Base-by-base conservation (phyloP, 2,888 invertebrate genomes). In the Pseudolycoriella hygida region DNA sequence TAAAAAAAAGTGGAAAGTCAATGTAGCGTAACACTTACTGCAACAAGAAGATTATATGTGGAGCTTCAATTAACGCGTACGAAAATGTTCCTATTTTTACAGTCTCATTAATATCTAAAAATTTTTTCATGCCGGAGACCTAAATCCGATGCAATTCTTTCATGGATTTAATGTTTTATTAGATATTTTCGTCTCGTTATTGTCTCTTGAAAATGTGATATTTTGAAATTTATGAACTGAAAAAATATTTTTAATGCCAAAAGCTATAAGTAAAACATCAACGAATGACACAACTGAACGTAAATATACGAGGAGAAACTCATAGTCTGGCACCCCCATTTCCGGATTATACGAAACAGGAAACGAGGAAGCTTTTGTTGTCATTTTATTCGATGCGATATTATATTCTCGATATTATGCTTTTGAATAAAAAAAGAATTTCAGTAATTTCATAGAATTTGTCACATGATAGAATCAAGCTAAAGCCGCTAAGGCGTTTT, bases 331-430 rank as follows among this genome's bases (percentile, higher is more conserved):
- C 17, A 40, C 17, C 44, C 44, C 40, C 40, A 25, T 44, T 44
- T 50, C 50, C 50, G 48, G 48, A 37, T 43, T 43, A 17, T 45
- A 42, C 45, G 20, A 44, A 40, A 43, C 49, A 49, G 50, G 50
- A 50, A 50, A 49, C 46, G 47, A 30, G 47, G 44, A 42, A 44
- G 45, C 44, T 44, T 49, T 49, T 48, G 44, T 48, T 30, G 40
- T 41, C 46, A 42, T 49, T 49, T 49, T 14, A 14, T 34, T 25
- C 25, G 25, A 25, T 25, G 25, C 25, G 25, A 25, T 25, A 8
- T 19, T 12, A 12, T 3, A 44, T 30, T 44, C 5, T 44, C 39
- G 17, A 3, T 39, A 39, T 34, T 34, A 8, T 12, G 15, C n/a
- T 34, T 12, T 34, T 4, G 15, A 14, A 34, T 3, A 10, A 34